Evolutionary conservation across 2,797 vertebrate genomes (phyloP), one percentile per base, ranked within the genome.

Genomic region (Parauchenoglanis ngamensis): DNA sequence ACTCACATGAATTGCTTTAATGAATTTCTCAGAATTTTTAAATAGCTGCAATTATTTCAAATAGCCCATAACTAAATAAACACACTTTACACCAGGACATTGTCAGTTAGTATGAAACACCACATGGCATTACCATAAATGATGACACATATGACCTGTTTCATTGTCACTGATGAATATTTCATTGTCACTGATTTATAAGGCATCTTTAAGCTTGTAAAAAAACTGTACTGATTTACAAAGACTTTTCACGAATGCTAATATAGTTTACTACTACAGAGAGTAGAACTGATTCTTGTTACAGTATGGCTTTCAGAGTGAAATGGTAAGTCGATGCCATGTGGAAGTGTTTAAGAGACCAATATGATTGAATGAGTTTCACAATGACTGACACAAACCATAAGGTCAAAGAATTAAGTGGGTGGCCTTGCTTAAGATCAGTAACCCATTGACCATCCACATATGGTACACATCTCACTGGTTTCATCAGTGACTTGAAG

Each of bases 401-500:
- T 57, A 83, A 23, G 54, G 81, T 79, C 81, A 79, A 79, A 79
- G 17, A 59, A 54, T 73, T 40, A 35, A 70, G 81, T 11, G 35
- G 21, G 70, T 67, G 52, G 35, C 3, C 35, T 88, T 76, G 59
- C 72, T 40, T 76, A 86, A 78, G 35, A 72, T 61, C 46, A 83
- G 17, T 83, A 59, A 70, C 49, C 35, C 44, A 6, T 76, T 28
- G 73, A 54, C 10, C 61, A 63, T 59, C n/a, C 35, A 63, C 52
- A 63, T 67, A 40, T 79, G n/a, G 63, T 49, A 19, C n/a, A n/a
- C 23, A 19, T 65, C 8, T 73, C n/a, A 44, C n/a, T 13, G 25
- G 57, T 40, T 85, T 75, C 77, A 56, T 82, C 57, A 49, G 46
- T 52, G 15, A 25, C 40, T 63, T 88, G 59, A 87, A 85, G 85